Evolutionary conservation across 2,113 vertebrate genomes (phyloP).

Genomic region (Rhizomys pruinosus): DNA sequence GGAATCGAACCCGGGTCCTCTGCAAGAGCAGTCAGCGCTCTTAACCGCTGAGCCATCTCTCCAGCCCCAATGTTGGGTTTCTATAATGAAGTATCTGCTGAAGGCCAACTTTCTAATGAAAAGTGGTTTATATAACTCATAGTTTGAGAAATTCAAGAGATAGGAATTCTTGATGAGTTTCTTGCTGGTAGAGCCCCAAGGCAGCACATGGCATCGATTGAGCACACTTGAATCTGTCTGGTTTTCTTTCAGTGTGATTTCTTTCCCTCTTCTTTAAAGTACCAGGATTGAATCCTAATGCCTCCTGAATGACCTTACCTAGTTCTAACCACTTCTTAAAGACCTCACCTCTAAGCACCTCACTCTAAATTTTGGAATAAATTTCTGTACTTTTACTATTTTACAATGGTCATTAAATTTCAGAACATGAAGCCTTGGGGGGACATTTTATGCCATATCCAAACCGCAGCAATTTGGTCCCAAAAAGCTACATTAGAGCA

Average conservation of each 20-base stretch:
- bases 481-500: neutral
- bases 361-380: neutral
- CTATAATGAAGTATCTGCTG: neutral
- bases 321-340: neutral
- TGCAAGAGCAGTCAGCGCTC: no score
- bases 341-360: neutral
- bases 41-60: no score
- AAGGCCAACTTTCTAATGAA: neutral
- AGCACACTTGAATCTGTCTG: neutral
- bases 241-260: neutral
- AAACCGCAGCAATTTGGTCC: neutral
- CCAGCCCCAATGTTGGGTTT: neutral
- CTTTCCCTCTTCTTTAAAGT: neutral
- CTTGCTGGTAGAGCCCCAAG: no score
- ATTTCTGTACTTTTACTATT: neutral
- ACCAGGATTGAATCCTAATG: no score
- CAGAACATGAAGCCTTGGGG: neutral
- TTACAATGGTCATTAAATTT: neutral
- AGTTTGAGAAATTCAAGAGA: neutral
- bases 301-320: no score
- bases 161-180: neutral
- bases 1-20: no score
- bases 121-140: neutral
- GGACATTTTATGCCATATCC: neutral
- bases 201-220: neutral